Evolutionary conservation across 2,113 vertebrate genomes (phyloP), one percentile per base, ranked within the genome.

Genomic region (Paraplagusia blochii): DNA sequence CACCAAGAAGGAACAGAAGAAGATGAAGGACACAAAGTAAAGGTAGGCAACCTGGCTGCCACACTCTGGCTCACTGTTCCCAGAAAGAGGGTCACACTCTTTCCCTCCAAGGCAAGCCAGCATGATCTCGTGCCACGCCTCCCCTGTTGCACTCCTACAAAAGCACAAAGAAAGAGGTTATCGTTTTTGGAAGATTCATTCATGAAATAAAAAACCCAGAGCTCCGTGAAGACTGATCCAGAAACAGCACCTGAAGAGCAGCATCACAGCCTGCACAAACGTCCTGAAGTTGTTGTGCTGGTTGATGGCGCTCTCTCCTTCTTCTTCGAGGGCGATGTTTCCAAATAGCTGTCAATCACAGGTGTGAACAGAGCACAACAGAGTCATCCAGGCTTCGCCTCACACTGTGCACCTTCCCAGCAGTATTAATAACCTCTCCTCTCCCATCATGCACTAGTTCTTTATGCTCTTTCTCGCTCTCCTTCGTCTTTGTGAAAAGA

Each of bases 11-110:
- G 97, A 97, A 88, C 97, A 99, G 86, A 99, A 95, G 92, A 98
- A 98, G 90, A 98, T 98, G 91, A 99, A 99, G 81, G 95, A 98
- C 88, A 99, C 96, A 85, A 99, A 99, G 65, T 99, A 99, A 86
- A 98, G 95, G 83, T 97, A 94, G 0, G 97, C 95, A 0, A 99
- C 93, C 82, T 94, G 94, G 90, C 95, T 98, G 74, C 97, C 97
- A 8, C 97, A 99, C 14, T 90, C 89, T 5, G 92, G 88, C 0
- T 90, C 94, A 39, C 79, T 63, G 61, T 92, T 95, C 74, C 87
- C 85, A 0, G 93, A 91, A 58, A 73, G 90, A 0, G 69, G 67
- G 83, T 98, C 97, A 0, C 96, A 97, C 9, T 84, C 85, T 0
- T 92, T 93, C 44, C 91, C 93, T 0, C 97, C 96, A 65, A 92